Base-by-base conservation (phyloP, 2,888 invertebrate genomes). In the Hipparchia sbordonii region DNA sequence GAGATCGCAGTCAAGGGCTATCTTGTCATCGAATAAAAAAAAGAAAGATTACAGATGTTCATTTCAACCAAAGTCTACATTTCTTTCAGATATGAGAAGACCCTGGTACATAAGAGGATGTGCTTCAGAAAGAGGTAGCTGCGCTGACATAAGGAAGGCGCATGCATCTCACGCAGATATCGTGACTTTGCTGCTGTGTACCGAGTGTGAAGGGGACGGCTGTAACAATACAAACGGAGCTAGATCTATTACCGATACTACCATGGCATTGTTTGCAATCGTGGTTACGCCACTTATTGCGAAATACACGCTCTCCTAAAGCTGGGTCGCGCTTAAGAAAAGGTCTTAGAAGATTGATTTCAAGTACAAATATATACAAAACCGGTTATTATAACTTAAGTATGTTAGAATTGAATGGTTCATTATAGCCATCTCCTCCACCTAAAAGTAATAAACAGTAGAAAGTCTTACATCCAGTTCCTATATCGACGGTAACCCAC, bases 71-170 rank as follows among this genome's bases (percentile, higher is more conserved):
- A 23, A 23, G 23, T 23, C 39, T 39, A 39, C 5, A 39, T 62
- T 46, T 13, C 46, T 72, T 70, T 60, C 45, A 92, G 92, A 88
- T 77, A 80, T 86, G 80, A 81, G 83, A 7, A 82, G 79, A 6
- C 79, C 87, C 0, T 87, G 87, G 84, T 82, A 82, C 74, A 81
- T 91, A 5, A 84, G 92, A 9, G 92, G 90, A 2, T 92, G 92
- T 67, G 85, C 85, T 5, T 82, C 89, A 0, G 91, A 89, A 52
- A 82, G 87, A 67, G 90, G 91, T 0, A 80, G 85, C 0, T 92
- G 92, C 73, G 79, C 77, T 0, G 91, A 92, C 6, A 85, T 92
- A 59, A 80, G 74, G 60, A 81, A 77, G 61, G 81, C 86, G 0
- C 87, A 87, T 62, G 74, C 78, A 0, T 69, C 76, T 0, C 82